A percentile compares a stretch with the other conserved stretches of the same genome.
Evolutionary conservation across 2,888 invertebrate species (phyloP).

Genomic region (Eupithecia exiguata): DNA sequence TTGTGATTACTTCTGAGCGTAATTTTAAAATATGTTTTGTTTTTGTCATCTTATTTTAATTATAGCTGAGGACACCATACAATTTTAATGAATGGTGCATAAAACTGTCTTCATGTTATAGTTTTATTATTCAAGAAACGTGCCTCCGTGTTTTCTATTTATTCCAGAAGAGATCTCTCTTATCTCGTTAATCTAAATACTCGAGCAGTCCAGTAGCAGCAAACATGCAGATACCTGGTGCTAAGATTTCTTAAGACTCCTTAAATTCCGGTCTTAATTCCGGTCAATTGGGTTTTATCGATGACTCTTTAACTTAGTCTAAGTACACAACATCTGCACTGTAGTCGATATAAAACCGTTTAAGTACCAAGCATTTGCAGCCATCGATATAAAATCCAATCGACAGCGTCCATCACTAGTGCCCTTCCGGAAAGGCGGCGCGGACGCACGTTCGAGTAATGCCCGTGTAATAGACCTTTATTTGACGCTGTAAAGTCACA

Average conservation of each 20-base stretch:
- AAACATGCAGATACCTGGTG: neutral
- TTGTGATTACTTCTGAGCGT: no score
- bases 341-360: constrained; percentile 1
- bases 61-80: no score
- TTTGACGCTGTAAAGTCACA: constrained; percentile 67
- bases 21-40: no score
- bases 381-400: constrained; percentile 12
- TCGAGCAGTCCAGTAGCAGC: neutral
- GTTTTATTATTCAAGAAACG: neutral
- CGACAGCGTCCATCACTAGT: constrained; percentile 39
- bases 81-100: no score
- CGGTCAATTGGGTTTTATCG: neutral
- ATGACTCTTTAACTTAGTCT: neutral
- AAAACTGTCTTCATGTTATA: no score
- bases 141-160: neutral
- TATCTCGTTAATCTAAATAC: neutral
- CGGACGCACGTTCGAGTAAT: constrained; percentile 59
- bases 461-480: constrained; percentile 68
- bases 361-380: neutral
- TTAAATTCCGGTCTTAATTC: neutral
- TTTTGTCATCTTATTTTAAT: no score
- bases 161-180: neutral
- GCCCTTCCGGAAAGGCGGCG: constrained; percentile 70
- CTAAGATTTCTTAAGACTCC: neutral
- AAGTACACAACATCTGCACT: neutral